Conservation (phyloP, 1,140 invertebrate genomes). For the Drosophila ananassae region DNA sequence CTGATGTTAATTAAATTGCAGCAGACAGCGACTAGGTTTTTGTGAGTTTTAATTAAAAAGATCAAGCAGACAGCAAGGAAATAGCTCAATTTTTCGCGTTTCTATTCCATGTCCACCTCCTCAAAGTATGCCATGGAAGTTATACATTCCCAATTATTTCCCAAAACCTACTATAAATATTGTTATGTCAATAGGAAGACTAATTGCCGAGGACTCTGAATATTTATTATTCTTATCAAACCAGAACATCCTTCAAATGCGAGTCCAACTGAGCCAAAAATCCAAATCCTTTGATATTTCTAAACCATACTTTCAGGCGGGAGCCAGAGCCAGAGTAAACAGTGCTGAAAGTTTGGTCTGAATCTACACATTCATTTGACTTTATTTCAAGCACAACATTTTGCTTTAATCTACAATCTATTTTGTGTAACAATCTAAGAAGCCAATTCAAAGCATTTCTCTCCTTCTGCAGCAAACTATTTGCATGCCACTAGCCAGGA, state of each 20-base stretch:
- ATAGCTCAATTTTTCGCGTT: neutral
- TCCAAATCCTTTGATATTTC: constrained; percentile 18
- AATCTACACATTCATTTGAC: constrained; percentile 21
- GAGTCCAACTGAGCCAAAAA: constrained; percentile 18
- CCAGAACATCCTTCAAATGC: constrained; percentile 20
- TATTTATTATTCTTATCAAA: constrained; percentile 31
- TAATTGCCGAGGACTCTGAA: constrained; percentile 21
- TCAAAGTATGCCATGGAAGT: neutral
- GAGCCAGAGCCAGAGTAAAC: neutral
- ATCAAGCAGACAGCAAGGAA: constrained; percentile 1
- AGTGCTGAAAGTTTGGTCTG: neutral
- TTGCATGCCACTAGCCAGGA: constrained; percentile 36
- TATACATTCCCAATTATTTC: neutral
- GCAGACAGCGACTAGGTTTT: constrained; percentile 55
- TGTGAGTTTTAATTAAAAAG: constrained; percentile 64
- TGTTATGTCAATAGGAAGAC: neutral
- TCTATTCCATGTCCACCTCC: neutral
- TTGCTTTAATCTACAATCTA: constrained; percentile 46
- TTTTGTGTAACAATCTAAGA: constrained; percentile 51
- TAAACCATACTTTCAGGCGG: constrained; percentile 34
- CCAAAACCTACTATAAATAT: neutral
- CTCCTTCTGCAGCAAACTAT: constrained; percentile 32
- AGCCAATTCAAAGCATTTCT: constrained; percentile 45
- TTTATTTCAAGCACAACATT: constrained; percentile 45
- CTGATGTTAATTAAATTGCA: constrained; percentile 76